A percentile compares a stretch with the other conserved stretches of the same genome.
These are phyloP conservation scores for Scelioninae gen. 1 DNA, from an alignment of 2,888 invertebrate species.

Conservation along the genomic window DNA sequence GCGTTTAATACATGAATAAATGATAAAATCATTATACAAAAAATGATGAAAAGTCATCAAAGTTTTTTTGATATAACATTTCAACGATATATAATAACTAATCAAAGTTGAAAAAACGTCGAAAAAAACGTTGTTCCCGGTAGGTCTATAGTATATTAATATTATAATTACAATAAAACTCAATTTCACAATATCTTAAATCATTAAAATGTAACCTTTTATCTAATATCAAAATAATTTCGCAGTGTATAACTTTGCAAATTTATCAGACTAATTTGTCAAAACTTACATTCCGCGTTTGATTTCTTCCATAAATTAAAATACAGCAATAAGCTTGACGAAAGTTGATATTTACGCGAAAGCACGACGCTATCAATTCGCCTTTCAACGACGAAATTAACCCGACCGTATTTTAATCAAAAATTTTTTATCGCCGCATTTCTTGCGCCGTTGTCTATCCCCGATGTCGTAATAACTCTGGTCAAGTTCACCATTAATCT, in stretches of 20 bases:
- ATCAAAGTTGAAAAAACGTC: too few species aligned
- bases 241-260: neutral
- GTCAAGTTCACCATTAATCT: slow-evolving; percentile 69
- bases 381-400: slow-evolving; percentile 55
- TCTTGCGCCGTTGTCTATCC: slow-evolving; percentile 53
- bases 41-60: too few species aligned
- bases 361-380: slow-evolving; percentile 27
- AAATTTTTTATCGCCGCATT: slow-evolving; percentile 52
- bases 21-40: too few species aligned
- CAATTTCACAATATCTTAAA: too few species aligned
- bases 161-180: too few species aligned
- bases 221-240: neutral
- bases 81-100: too few species aligned
- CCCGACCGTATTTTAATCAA: slow-evolving; percentile 57
- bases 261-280: neutral
- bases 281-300: neutral
- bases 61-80: too few species aligned
- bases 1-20: too few species aligned
- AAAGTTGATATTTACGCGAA: slow-evolving; percentile 45
- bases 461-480: slow-evolving; percentile 58
- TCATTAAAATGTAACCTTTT: too few species aligned
- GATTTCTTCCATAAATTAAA: slow-evolving; percentile 25
- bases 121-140: too few species aligned
- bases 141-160: too few species aligned
- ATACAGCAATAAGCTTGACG: slow-evolving; percentile 21